Percentiles rank a stretch among this genome's conserved stretches.
Conservation (phyloP, 2,797 vertebrate species). For the Pseudomugil tenellus region DNA sequence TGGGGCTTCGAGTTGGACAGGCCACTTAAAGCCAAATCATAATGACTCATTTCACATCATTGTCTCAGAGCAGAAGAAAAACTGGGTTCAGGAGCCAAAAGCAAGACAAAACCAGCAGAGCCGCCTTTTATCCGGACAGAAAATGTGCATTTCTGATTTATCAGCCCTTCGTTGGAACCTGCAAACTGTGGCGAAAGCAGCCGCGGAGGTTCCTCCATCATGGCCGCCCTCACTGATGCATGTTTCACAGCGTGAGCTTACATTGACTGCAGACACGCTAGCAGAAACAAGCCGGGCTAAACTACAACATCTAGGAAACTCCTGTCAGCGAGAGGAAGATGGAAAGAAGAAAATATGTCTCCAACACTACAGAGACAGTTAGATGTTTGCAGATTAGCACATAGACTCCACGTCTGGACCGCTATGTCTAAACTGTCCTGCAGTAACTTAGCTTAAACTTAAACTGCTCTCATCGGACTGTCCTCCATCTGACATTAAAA, state of each 20-base stretch:
- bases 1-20: neutral
- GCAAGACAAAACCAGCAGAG: slow-evolving; percentile 68
- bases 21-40: slow-evolving; percentile 19
- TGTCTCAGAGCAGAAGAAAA: slow-evolving; percentile 57
- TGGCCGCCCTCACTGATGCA: too few species aligned
- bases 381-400: too few species aligned
- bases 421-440: too few species aligned
- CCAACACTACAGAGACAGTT: neutral
- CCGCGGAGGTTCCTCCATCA: neutral
- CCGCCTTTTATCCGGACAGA: slow-evolving; percentile 66
- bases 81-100: slow-evolving; percentile 54
- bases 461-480: too few species aligned
- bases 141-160: slow-evolving; percentile 69
- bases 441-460: too few species aligned
- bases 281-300: neutral
- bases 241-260: neutral
- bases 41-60: slow-evolving; percentile 70
- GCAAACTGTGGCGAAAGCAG: neutral
- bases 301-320: too few species aligned
- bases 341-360: neutral
- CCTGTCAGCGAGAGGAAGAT: neutral
- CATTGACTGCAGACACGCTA: neutral
- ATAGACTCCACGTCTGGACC: too few species aligned
- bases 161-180: slow-evolving; percentile 11
- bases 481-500: too few species aligned